These are phyloP conservation scores for Ephydatia muelleri DNA, from an alignment of 37 sponge, comb jelly and placozoan species.

Conservation along the genomic window DNA sequence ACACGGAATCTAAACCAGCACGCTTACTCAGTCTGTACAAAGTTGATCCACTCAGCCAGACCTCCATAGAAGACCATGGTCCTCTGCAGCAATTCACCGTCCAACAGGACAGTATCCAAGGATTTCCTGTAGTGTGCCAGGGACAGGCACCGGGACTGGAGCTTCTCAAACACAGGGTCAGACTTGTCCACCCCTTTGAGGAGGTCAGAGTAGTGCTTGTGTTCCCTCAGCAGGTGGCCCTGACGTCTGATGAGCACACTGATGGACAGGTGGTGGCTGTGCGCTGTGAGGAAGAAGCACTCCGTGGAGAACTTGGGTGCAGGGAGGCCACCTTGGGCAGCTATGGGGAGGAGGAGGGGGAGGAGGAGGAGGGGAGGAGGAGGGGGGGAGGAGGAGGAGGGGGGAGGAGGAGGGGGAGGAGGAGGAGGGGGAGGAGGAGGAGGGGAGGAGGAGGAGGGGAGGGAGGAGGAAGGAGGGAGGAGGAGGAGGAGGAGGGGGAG, in stretches of 20 bases:
- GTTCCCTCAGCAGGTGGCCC: conserved; percentile 35
- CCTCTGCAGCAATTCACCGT: conserved; percentile 37
- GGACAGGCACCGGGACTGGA: too few relatives aligned
- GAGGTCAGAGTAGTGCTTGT: conserved; percentile 25
- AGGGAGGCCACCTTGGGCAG: not conserved
- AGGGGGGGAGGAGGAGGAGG: not conserved
- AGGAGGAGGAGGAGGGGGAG: conserved; percentile 22
- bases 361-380: too few relatives aligned
- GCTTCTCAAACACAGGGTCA: too few relatives aligned
- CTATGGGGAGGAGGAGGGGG: too few relatives aligned
- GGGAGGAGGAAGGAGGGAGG: not conserved
- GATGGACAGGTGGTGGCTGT: conserved; percentile 75
- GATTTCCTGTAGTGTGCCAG: too few relatives aligned
- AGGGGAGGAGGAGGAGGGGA: not conserved
- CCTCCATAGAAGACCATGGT: conserved; percentile 14
- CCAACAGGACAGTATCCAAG: conserved; percentile 29
- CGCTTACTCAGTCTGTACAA: not conserved
- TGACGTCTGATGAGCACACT: conserved; percentile 57
- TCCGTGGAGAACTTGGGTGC: conserved; percentile 87
- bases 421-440: not conserved
- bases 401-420: not conserved
- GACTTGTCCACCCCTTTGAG: too few relatives aligned
- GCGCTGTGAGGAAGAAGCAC: conserved; percentile 89
- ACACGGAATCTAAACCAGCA: not conserved
- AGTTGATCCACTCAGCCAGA: conserved; percentile 8